Base-by-base conservation (phyloP, 1,140 invertebrate species). In the Ostrea edulis region DNA sequence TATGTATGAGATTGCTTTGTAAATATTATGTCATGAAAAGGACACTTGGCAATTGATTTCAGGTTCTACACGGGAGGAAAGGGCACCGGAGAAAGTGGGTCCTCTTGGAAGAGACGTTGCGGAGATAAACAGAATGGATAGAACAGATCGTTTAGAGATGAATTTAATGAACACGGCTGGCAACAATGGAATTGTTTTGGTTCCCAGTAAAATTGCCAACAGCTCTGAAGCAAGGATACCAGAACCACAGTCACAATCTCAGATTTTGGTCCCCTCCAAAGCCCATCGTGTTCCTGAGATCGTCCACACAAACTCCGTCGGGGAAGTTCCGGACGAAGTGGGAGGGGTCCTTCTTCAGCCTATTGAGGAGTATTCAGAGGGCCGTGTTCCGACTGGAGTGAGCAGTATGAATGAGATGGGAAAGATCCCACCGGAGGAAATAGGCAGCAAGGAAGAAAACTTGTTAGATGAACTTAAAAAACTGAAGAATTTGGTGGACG, bases 361-460 rank as follows among this genome's bases (percentile, higher is more conserved):
- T 29, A 25, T 77, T 11, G 68, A 77, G 68, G 68, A 77, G 14
- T 77, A 77, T 77, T 77, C 68, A 25, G 68, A 77, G 68, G 68
- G 68, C 11, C 68, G 68, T 77, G 22, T 77, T 8, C 68, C 68
- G 11, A 14, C 25, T 12, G 25, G 29, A 35, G 29, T 4, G 14
- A 77, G 29, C 25, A 17, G 68, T 62, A 17, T 62, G 14, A 25
- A 35, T 77, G 25, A 29, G 14, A 77, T 14, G 12, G 68, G 25
- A 35, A 25, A 77, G 22, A 35, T 77, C 25, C 68, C 68, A 29
- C 68, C 68, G 29, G 68, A 35, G 29, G 25, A 20, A 62, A 20
- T 62, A n/a, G n/a, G n/a, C 55, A 20, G 5, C 0, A 62, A 44
- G 25, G 68, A 35, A 77, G 68, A 12, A 25, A 77, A 8, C 29